These are phyloP conservation scores for Bursaphelenchus okinawaensis DNA, from an alignment of 2,888 invertebrate genomes.

Conservation along the genomic window DNA sequence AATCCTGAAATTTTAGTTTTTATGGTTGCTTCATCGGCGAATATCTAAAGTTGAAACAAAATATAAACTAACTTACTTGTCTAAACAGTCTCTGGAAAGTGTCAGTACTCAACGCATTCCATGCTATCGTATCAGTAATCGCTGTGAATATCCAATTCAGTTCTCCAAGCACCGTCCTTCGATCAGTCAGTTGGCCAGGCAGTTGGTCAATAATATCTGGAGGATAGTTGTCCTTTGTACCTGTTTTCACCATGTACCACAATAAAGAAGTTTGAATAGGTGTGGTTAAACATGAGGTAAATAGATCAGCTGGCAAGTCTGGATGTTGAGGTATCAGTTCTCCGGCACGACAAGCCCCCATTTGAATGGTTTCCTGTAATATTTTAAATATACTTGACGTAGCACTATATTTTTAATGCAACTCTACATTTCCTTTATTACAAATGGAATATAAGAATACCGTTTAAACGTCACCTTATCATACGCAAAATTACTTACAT, in stretches of 20 bases:
- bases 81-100: conserved; percentile 92
- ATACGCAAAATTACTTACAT: background rate
- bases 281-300: conserved; percentile 94
- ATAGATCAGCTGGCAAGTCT: conserved; percentile 90
- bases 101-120: conserved; percentile 86
- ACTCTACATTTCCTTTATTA: no score
- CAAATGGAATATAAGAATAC: background rate
- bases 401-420: background rate
- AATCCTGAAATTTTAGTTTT: conserved; percentile 81
- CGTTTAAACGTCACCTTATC: background rate
- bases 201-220: conserved; percentile 66
- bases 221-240: conserved; percentile 37
- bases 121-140: conserved; percentile 98
- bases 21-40: background rate
- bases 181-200: conserved; percentile 77
- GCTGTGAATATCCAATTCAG: conserved; percentile 99
- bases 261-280: conserved; percentile 74
- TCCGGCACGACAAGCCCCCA: conserved; percentile 88
- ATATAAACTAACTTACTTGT: conserved; percentile 31
- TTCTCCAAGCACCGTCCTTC: conserved; percentile 90
- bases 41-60: no score
- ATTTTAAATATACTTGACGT: no score
- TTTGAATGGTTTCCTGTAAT: conserved; percentile 73
- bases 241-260: conserved; percentile 47
- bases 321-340: conserved; percentile 84